Conservation (phyloP, 1,140 invertebrate species). For the Carcinoscorpius rotundicauda region DNA sequence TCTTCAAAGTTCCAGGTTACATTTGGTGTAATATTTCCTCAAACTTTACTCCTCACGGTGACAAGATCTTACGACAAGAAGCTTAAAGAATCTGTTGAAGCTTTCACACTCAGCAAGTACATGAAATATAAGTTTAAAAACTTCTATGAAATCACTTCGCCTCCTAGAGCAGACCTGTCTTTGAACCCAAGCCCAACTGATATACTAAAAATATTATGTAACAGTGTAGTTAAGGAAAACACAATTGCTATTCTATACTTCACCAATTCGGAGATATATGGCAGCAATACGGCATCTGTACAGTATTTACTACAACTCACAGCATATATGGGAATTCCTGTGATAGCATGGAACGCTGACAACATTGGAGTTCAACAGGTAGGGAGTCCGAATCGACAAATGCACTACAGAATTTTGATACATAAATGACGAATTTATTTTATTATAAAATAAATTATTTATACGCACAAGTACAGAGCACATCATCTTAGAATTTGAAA, state of each 20-base stretch:
- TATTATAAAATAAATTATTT: no score
- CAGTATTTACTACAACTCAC: conserved; percentile 88
- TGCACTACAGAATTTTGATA: no score
- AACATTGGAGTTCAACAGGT: conserved; percentile 70
- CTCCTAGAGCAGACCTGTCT: neutral
- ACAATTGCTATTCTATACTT: conserved; percentile 85
- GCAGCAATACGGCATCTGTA: conserved; percentile 75
- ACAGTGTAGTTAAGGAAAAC: conserved; percentile 52
- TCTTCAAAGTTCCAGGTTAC: no score
- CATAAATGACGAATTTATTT: no score
- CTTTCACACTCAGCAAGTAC: conserved; percentile 43
- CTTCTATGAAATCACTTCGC: conserved; percentile 1
- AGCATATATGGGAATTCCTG: conserved; percentile 69
- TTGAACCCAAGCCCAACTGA: conserved; percentile 40
- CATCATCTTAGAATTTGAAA: no score
- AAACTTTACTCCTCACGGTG: conserved; percentile 49
- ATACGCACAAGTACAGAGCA: no score
- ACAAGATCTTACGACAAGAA: conserved; percentile 48
- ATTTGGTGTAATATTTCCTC: conserved; percentile 51
- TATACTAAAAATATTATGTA: neutral
- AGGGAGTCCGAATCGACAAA: conserved; percentile 2
- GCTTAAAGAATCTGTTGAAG: conserved; percentile 43
- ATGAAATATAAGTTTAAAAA: conserved; percentile 15
- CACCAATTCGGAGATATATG: conserved; percentile 81
- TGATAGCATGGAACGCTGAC: conserved; percentile 86